Conservation (phyloP, 2,797 vertebrate genomes). For the Glossophaga mutica region DNA sequence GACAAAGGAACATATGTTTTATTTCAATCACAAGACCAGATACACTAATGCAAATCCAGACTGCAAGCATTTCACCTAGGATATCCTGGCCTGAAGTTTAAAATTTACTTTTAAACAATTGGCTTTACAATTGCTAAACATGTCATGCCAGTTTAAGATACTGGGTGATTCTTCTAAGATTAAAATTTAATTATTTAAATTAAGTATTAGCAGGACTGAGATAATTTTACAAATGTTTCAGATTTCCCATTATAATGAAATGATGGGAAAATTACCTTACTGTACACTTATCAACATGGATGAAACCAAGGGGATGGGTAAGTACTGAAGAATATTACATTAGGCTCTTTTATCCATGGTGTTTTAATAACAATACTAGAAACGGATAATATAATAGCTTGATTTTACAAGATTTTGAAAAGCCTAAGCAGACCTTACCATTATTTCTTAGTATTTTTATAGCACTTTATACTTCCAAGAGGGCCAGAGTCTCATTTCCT, state of each 20-base stretch:
- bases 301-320: slow-evolving; percentile 1
- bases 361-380: slow-evolving; percentile 44
- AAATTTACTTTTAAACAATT: slow-evolving; percentile 51
- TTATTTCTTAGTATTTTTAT: slow-evolving; percentile 8
- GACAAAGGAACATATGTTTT: slow-evolving; percentile 71
- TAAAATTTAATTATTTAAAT: slow-evolving; percentile 50
- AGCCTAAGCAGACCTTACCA: slow-evolving; percentile 52
- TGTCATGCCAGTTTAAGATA: slow-evolving; percentile 20
- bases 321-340: slow-evolving; percentile 49
- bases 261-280: not conserved
- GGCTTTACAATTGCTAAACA: slow-evolving; percentile 22
- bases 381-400: not conserved
- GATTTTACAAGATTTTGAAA: slow-evolving; percentile 54
- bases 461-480: not conserved
- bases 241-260: slow-evolving; percentile 39
- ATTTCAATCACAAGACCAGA: slow-evolving; percentile 63
- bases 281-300: slow-evolving; percentile 45
- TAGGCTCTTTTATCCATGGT: slow-evolving; percentile 49
- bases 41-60: slow-evolving; percentile 58
- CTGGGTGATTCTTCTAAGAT: not conserved
- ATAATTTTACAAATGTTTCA: slow-evolving; percentile 48
- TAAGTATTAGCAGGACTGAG: slow-evolving; percentile 28
- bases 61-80: slow-evolving; percentile 45
- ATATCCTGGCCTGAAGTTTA: not conserved
- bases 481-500: not conserved